These are phyloP conservation scores for Parauchenoglanis punctatus DNA, from an alignment of 2,797 vertebrate species.

Conservation along the genomic window DNA sequence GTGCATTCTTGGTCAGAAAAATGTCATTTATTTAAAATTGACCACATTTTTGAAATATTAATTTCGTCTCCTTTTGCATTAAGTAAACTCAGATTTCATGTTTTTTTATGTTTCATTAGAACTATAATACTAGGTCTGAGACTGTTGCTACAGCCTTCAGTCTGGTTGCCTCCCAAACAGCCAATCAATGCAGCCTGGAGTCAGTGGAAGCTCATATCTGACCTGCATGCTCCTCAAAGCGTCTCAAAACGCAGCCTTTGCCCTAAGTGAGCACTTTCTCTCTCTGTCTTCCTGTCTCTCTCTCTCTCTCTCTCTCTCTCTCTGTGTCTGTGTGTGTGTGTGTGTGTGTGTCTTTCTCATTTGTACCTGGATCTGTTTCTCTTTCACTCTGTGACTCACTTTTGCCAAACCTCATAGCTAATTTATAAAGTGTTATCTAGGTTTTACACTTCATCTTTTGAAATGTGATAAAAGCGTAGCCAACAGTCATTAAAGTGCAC, in stretches of 20 bases:
- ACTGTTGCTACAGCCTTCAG: slow-evolving; percentile 57
- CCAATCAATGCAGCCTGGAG: slow-evolving; percentile 77
- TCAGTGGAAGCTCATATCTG: slow-evolving; percentile 69
- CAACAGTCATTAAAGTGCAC: slow-evolving; percentile 45
- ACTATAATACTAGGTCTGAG: not conserved
- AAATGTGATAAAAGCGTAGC: slow-evolving; percentile 40
- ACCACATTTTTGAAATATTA: not conserved
- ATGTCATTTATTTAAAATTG: not conserved
- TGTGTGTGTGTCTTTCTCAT: slow-evolving; percentile 28
- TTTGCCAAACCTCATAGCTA: not conserved
- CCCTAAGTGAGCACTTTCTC: slow-evolving; percentile 11
- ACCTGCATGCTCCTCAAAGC: slow-evolving; percentile 56
- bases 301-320: too few species aligned
- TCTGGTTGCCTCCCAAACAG: slow-evolving; percentile 71
- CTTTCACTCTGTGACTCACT: slow-evolving; percentile 36
- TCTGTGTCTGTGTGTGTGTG: slow-evolving; percentile 21
- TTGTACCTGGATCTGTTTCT: slow-evolving; percentile 29
- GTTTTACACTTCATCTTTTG: slow-evolving; percentile 11
- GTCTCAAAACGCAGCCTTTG: slow-evolving; percentile 5
- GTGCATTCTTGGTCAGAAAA: not conserved
- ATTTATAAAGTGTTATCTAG: slow-evolving; percentile 43
- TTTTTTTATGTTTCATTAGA: not conserved
- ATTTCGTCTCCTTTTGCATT: not conserved
- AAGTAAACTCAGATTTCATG: not conserved
- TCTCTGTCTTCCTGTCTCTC: slow-evolving; percentile 5